These are phyloP conservation scores for Priapulus caudatus DNA, from an alignment of 2,888 invertebrate genomes.

Conservation along the genomic window DNA sequence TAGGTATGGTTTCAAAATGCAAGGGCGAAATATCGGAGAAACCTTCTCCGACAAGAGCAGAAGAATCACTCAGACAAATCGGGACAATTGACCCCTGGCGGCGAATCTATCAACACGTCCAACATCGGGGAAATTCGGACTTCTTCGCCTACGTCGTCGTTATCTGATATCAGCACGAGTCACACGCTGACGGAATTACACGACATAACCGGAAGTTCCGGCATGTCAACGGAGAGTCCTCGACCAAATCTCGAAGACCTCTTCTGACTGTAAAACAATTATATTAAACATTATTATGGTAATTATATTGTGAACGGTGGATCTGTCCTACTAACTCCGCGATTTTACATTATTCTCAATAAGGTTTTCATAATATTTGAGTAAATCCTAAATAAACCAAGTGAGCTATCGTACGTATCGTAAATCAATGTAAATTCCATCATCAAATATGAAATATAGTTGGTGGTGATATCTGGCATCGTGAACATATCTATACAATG, in stretches of 20 bases:
- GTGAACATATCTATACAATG: too few relatives aligned
- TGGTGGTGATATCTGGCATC: too few relatives aligned
- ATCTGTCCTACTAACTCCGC: too few relatives aligned
- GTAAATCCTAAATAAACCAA: too few relatives aligned
- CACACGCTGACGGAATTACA: not conserved
- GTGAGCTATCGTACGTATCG: too few relatives aligned
- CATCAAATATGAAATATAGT: too few relatives aligned
- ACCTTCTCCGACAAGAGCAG: conserved; percentile 45
- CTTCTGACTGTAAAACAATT: conserved; percentile 3
- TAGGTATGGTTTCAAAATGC: conserved; percentile 99
- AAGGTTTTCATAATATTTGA: too few relatives aligned
- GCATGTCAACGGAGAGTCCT: not conserved
- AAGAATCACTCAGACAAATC: not conserved
- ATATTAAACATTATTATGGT: too few relatives aligned
- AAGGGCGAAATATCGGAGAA: conserved; percentile 92
- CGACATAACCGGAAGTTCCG: not conserved
- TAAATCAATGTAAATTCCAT: too few relatives aligned
- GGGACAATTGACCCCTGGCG: too few relatives aligned
- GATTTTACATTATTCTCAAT: too few relatives aligned
- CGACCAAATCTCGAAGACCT: not conserved
- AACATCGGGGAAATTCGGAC: not conserved
- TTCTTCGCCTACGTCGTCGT: not conserved
- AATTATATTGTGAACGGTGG: too few relatives aligned
- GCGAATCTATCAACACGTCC: not conserved
- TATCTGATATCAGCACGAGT: not conserved